These are phyloP conservation scores for Rhyacophila brunnea DNA, from an alignment of 1,140 invertebrate species.

Conservation along the genomic window DNA sequence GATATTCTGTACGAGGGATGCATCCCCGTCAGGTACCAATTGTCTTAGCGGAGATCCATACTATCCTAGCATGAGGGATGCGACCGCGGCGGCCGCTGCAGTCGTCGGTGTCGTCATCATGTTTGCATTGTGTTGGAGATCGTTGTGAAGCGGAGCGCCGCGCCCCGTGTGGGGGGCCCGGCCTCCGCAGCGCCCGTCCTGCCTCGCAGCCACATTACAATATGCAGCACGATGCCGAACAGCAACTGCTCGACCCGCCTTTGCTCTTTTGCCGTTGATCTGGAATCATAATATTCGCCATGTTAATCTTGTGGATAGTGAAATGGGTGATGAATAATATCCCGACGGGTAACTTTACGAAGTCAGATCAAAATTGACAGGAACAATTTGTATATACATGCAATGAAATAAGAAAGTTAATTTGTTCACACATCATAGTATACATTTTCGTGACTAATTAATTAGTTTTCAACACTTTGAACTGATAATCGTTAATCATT, in stretches of 20 bases:
- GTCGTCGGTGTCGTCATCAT: slow-evolving; percentile 1
- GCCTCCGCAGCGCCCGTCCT: background rate
- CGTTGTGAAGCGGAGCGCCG: background rate
- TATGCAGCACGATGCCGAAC: slow-evolving; percentile 87
- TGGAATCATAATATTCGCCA: slow-evolving; percentile 55
- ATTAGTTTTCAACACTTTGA: too few species aligned
- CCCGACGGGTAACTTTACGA: too few species aligned
- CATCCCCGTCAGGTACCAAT: background rate
- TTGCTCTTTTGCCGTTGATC: slow-evolving; percentile 94
- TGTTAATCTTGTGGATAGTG: too few species aligned
- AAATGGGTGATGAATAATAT: too few species aligned
- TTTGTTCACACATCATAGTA: too few species aligned
- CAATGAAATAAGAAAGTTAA: too few species aligned
- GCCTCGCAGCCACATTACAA: slow-evolving; percentile 63
- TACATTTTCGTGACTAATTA: too few species aligned
- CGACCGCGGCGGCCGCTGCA: background rate
- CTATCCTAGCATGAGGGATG: background rate
- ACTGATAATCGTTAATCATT: too few species aligned
- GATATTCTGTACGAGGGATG: background rate
- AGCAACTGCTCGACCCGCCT: slow-evolving; percentile 89
- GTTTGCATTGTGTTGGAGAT: slow-evolving; percentile 1
- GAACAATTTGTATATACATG: too few species aligned
- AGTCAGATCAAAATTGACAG: too few species aligned
- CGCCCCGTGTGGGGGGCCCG: background rate
- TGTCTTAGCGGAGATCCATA: too few species aligned